Base-by-base conservation (phyloP, 2,888 invertebrate genomes). In the Neuroscelio doddi region DNA sequence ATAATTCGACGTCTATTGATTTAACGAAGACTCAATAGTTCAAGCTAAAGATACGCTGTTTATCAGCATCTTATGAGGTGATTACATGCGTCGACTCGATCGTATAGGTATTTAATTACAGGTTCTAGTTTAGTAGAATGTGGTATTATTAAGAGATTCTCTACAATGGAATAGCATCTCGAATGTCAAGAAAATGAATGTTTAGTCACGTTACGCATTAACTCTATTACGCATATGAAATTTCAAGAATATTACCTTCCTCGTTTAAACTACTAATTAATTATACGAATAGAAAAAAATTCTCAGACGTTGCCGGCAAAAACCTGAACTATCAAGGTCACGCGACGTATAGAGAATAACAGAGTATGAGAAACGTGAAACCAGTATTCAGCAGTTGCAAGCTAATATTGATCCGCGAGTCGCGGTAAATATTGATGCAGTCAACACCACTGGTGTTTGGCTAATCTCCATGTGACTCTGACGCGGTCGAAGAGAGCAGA, bases 371-470 rank as follows among this genome's bases (percentile, higher is more conserved):
- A 52, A 53, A 44, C 46, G 21, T 27, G 38, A 57, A 46, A 46
- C 53, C 36, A 26, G 58, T 42, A 59, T 56, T 47, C 51, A 63
- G 45, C 46, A 45, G 61, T 52, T 42, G 50, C 64, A 36, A 52
- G 45, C 36, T 59, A 68, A 70, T 70, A 70, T 70, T 70, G 70
- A 66, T 71, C 58, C 41, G 53, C 50, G 30, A 52, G 59, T 68
- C 47, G 47, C 29, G 51, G 62, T 52, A 64, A 63, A 67, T 71
- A 63, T 71, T 69, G 64, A 50, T 32, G 57, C 50, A 58, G 67
- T 61, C 51, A 56, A 69, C 65, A 66, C 45, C 26, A 34, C 21
- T 38, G 49, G 21, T 59, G 55, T 64, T 58, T 64, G 55, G 27
- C 52, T 53, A 53, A 57, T 53, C 64, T 57, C 30, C 47, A 49